Percentiles rank a stretch among this genome's conserved stretches.
phyloP scores from a whole-genome alignment of 2,888 invertebrate species.

The Sphinx pinastri region DNA sequence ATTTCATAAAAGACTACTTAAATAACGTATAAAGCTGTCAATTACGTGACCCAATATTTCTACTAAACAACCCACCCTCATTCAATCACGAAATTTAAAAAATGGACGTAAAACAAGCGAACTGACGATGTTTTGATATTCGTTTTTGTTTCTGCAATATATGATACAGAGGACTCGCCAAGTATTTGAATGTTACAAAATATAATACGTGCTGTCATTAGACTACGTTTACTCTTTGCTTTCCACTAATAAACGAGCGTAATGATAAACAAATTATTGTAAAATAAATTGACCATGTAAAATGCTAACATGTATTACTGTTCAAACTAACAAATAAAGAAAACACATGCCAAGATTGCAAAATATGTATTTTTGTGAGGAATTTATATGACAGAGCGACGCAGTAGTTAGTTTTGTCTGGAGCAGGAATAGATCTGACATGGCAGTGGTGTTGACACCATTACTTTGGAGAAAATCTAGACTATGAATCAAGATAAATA shows the following conservation, averaged over 20 bases:
- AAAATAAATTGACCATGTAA: background rate
- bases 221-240: background rate
- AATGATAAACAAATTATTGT: conserved; percentile 6
- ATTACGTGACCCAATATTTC: too few relatives aligned
- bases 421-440: background rate
- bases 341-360: background rate
- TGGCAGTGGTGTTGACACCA: background rate
- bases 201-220: conserved; percentile 12
- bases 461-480: too few relatives aligned
- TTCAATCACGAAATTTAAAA: background rate
- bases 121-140: conserved; percentile 18
- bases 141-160: conserved; percentile 17
- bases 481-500: too few relatives aligned
- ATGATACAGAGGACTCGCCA: conserved; percentile 18
- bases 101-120: conserved; percentile 8
- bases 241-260: background rate
- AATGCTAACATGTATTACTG: background rate
- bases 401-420: background rate
- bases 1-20: too few relatives aligned
- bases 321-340: background rate
- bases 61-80: too few relatives aligned
- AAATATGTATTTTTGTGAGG: background rate
- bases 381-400: background rate
- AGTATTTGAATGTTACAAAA: conserved; percentile 14
- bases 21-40: too few relatives aligned